These are phyloP conservation scores for Eulacestoma nigropectus DNA, from an alignment of 2,113 vertebrate species.

Conservation along the genomic window DNA sequence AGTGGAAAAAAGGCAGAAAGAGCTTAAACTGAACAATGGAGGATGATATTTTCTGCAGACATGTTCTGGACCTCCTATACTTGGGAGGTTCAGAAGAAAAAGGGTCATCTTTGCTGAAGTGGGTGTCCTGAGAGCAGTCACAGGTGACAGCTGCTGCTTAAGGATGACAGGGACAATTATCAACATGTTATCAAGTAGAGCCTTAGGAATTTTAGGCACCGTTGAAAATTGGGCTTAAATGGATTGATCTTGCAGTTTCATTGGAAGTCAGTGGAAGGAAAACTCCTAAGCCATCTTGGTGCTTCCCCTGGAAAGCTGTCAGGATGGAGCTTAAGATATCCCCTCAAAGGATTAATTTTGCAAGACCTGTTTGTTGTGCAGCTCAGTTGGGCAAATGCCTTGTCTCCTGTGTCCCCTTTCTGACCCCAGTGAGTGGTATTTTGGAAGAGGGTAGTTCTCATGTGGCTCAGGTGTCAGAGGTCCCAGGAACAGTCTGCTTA, in stretches of 20 bases:
- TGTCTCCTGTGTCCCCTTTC: background rate
- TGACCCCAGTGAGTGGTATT: background rate
- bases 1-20: background rate
- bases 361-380: background rate
- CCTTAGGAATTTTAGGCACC: background rate
- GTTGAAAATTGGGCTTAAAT: background rate
- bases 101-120: background rate
- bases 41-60: background rate
- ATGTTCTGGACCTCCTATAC: background rate
- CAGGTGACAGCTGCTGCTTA: background rate
- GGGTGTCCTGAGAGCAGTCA: background rate
- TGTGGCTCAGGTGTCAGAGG: background rate
- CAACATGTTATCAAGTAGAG: accelerated
- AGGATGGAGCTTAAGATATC: background rate
- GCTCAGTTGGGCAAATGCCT: background rate
- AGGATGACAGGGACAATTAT: background rate
- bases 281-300: background rate
- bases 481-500: background rate
- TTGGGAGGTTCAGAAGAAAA: background rate
- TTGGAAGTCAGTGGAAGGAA: background rate
- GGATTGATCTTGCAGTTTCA: background rate
- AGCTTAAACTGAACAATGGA: background rate
- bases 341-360: background rate
- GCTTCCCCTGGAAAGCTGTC: background rate
- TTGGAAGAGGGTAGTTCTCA: background rate